Evolutionary conservation across 2,797 vertebrate genomes (phyloP), one percentile per base, ranked within the genome.

Genomic region (Sarcoramphus papa): DNA sequence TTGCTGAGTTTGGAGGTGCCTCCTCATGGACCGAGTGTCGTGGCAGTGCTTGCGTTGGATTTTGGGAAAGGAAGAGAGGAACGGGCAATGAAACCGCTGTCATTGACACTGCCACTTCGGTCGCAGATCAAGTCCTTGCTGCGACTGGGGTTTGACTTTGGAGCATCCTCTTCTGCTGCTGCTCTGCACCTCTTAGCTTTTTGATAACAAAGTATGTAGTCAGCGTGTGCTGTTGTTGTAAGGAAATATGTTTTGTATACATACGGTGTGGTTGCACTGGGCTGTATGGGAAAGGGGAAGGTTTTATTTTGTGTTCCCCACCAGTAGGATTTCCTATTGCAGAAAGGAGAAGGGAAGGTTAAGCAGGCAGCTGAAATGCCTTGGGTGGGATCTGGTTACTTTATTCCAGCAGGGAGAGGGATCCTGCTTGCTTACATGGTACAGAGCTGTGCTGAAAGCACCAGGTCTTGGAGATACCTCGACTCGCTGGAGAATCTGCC

Each of bases 71-170:
- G 16, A 47, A 73, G 67, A 40, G 50, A 28, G 54, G 69, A 78
- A 33, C 2, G 12, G 27, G 28, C 33, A 56, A 3, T 1, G 10
- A 59, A 76, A 76, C 28, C 1, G 1, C 45, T 78, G 53, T 41
- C 1, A 1, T 2, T 81, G 74, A 27, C 18, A 12, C 18, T 20
- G n/a, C 45, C 3, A 0, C 56, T 83, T 50, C 0, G 5, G 31
- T 64, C 2, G 9, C 43, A 60, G 63, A 25, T 57, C 19, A 31
- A 47, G 47, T 74, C 48, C 69, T 63, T 51, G 50, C 45, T 65
- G 51, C 1, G 6, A 24, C 35, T 1, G 0, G 50, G 20, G 9
- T 50, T 73, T 94, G 89, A 40, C 43, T 90, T 85, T 18, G n/a
- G 33, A 81, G 50, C 6, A 3, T 86, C 73, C 54, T 86, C 30